A percentile compares a stretch with the other conserved stretches of the same genome.
These are phyloP conservation scores for Drosophila triauraria DNA, from an alignment of 1,140 invertebrate species.

Conservation along the genomic window DNA sequence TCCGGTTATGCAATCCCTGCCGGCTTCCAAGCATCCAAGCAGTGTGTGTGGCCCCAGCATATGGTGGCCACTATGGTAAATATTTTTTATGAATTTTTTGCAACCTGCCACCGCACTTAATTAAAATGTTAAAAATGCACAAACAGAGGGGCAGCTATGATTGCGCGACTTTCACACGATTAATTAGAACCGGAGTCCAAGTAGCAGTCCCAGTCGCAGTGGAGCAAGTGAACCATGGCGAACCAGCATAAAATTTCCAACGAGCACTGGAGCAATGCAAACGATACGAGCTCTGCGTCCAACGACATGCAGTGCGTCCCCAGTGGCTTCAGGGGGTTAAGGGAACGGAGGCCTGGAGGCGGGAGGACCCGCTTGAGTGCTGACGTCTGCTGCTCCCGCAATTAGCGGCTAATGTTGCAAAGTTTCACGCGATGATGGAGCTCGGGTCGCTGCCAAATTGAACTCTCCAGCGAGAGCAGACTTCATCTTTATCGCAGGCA, in stretches of 20 bases:
- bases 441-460: constrained; percentile 43
- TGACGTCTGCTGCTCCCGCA: constrained; percentile 51
- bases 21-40: not conserved
- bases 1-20: constrained; percentile 43
- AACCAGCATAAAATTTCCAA: constrained; percentile 51
- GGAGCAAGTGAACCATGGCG: constrained; percentile 55
- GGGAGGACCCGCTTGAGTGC: constrained; percentile 33
- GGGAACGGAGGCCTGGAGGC: not conserved
- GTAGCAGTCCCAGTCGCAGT: not conserved
- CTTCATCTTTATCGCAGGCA: constrained; percentile 1
- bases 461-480: constrained; percentile 11
- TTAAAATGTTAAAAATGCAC: constrained; percentile 57
- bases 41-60: not conserved
- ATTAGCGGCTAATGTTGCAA: constrained; percentile 63
- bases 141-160: constrained; percentile 28
- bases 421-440: constrained; percentile 41
- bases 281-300: constrained; percentile 27
- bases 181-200: constrained; percentile 53
- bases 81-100: constrained; percentile 7
- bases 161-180: constrained; percentile 64
- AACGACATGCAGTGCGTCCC: not conserved
- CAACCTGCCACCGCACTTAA: constrained; percentile 36
- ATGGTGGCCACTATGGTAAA: constrained; percentile 6
- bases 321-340: too few species aligned
- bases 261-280: constrained; percentile 41